Conservation (phyloP, 1,140 invertebrate genomes). For the Apis florea region DNA sequence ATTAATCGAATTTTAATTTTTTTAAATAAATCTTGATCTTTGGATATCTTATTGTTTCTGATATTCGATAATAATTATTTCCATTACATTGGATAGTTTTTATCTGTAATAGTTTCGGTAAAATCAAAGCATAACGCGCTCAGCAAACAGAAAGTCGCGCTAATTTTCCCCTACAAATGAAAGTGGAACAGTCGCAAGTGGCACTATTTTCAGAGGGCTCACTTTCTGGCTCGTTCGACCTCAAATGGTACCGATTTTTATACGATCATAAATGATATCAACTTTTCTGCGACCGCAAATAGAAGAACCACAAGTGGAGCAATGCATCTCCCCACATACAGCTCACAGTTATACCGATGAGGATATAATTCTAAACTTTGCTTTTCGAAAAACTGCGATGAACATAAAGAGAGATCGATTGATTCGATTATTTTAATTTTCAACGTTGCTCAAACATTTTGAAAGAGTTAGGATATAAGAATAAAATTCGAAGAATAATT, state of each 20-base stretch:
- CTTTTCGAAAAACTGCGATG: not conserved
- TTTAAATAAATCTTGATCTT: too few species aligned
- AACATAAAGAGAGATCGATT: not conserved
- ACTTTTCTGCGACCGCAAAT: conserved; percentile 12
- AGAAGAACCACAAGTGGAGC: conserved; percentile 20
- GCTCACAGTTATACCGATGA: not conserved
- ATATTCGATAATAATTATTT: too few species aligned
- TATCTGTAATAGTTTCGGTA: too few species aligned
- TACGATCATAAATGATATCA: conserved; percentile 8
- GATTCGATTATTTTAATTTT: not conserved
- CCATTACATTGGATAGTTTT: too few species aligned
- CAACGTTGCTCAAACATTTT: not conserved
- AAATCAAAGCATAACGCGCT: not conserved
- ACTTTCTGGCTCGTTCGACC: not conserved
- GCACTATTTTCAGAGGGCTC: conserved; percentile 3
- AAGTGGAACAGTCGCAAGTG: conserved; percentile 2
- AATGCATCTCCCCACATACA: not conserved
- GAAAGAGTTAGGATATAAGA: too few species aligned
- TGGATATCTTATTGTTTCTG: too few species aligned
- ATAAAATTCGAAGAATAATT: too few species aligned
- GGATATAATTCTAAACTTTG: not conserved
- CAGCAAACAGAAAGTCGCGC: not conserved
- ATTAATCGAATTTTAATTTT: too few species aligned
- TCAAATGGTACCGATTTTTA: conserved; percentile 7
- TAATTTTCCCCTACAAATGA: conserved; percentile 1